phyloP scores from a whole-genome alignment of 2,113 vertebrate genomes.

The Ptychochromis oligacanthus region DNA sequence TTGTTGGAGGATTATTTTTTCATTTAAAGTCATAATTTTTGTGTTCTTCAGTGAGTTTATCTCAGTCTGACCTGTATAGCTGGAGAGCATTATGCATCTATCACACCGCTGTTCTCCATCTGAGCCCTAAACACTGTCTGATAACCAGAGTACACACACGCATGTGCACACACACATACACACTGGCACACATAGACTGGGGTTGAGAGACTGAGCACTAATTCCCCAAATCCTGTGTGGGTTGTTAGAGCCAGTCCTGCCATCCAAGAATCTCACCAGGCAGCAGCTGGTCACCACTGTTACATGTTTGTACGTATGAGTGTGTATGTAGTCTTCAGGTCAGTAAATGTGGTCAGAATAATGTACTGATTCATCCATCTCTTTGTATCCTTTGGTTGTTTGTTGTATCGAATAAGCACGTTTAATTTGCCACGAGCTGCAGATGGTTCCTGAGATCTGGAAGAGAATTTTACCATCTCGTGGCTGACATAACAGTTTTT shows the following conservation, averaged over 20 bases:
- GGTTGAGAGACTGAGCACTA: slow-evolving; percentile 44
- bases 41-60: slow-evolving; percentile 25
- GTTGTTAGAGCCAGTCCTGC: slow-evolving; percentile 58
- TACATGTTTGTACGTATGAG: slow-evolving; percentile 9
- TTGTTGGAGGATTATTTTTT: not conserved
- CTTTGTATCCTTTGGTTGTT: slow-evolving; percentile 23
- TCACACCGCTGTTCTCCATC: slow-evolving; percentile 47
- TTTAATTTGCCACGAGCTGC: slow-evolving; percentile 39
- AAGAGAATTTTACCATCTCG: slow-evolving; percentile 19
- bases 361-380: slow-evolving; percentile 17
- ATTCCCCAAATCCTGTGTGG: slow-evolving; percentile 63
- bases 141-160: slow-evolving; percentile 30
- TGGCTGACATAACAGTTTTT: not conserved
- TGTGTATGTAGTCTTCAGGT: slow-evolving; percentile 15
- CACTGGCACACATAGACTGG: not conserved
- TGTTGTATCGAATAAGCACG: slow-evolving; percentile 21
- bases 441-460: slow-evolving; percentile 47
- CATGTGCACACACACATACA: slow-evolving; percentile 27
- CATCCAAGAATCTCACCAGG: slow-evolving; percentile 62
- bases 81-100: slow-evolving; percentile 33
- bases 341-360: slow-evolving; percentile 14
- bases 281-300: slow-evolving; percentile 61
- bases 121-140: slow-evolving; percentile 52
- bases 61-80: slow-evolving; percentile 43
- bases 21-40: not conserved